These are phyloP conservation scores for Ostrea edulis DNA, from an alignment of 1,140 invertebrate species.

Conservation along the genomic window DNA sequence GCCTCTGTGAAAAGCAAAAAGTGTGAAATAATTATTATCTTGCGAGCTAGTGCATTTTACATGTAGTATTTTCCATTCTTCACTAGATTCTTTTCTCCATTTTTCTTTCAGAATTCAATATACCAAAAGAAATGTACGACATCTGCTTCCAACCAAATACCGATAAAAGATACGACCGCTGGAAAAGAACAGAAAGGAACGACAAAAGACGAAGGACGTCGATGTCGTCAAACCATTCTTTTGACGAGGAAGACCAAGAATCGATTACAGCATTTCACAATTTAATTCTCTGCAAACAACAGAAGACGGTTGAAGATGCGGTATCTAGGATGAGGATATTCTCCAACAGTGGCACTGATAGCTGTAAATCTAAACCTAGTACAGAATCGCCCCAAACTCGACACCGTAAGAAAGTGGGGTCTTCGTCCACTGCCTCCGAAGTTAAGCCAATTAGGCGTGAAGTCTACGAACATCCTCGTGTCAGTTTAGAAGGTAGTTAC, in stretches of 20 bases:
- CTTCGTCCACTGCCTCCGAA: not conserved
- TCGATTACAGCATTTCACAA: not conserved
- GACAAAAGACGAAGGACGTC: not conserved
- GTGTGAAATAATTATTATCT: no score
- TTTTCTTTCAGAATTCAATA: slow-evolving; percentile 21
- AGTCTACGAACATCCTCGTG: no score
- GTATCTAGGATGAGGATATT: not conserved
- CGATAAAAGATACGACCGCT: slow-evolving; percentile 64
- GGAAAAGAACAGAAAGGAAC: slow-evolving; percentile 56
- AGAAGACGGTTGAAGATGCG: slow-evolving; percentile 35
- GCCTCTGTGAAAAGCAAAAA: no score
- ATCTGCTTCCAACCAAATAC: slow-evolving; percentile 57
- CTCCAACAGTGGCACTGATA: slow-evolving; percentile 48
- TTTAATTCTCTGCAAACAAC: slow-evolving; percentile 48
- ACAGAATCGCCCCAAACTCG: not conserved
- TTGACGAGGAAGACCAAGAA: slow-evolving; percentile 14
- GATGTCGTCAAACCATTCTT: not conserved
- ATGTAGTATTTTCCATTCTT: no score
- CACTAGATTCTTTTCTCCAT: not conserved
- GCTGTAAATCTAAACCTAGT: not conserved
- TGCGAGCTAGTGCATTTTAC: not conserved
- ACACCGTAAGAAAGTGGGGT: not conserved
- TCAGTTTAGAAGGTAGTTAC: no score
- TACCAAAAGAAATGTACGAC: slow-evolving; percentile 44
- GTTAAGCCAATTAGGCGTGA: not conserved